phyloP scores from a whole-genome alignment of 2,888 invertebrate species.

The Copidosoma aretas region DNA sequence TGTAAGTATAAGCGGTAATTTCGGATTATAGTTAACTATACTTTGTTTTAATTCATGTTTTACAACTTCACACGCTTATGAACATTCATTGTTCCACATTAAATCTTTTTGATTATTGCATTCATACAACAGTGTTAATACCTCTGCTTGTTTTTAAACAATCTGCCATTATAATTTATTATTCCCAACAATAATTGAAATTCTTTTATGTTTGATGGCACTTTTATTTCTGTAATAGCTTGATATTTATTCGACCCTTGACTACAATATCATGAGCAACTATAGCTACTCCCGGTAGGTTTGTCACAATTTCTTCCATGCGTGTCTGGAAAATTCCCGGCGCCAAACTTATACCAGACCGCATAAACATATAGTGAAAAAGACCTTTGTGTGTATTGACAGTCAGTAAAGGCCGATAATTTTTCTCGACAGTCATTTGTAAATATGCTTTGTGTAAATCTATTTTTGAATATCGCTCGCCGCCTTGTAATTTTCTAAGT shows the following conservation, averaged over 20 bases:
- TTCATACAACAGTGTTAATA: constrained; percentile 8
- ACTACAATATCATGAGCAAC: constrained; percentile 4
- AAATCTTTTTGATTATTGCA: constrained; percentile 3
- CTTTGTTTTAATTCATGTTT: constrained; percentile 7
- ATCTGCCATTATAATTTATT: background rate
- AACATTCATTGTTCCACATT: background rate
- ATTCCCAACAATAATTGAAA: constrained; percentile 18
- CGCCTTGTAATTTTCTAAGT: constrained; percentile 21
- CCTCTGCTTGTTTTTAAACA: background rate
- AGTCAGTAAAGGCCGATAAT: constrained; percentile 19
- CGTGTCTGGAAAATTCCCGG: background rate
- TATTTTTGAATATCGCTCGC: background rate
- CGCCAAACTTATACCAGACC: background rate
- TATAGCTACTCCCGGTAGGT: background rate
- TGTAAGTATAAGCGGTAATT: constrained; percentile 6
- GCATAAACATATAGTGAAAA: background rate
- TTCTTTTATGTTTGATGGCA: constrained; percentile 15
- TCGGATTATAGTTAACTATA: constrained; percentile 3
- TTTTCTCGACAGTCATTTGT: constrained; percentile 33
- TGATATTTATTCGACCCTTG: constrained; percentile 11
- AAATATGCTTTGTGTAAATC: constrained; percentile 27
- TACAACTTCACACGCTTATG: background rate
- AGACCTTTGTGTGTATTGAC: constrained; percentile 15
- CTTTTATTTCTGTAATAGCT: constrained; percentile 13
- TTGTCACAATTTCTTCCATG: constrained; percentile 1